Evolutionary conservation across 2,888 invertebrate genomes (phyloP).

Genomic region (Dolichopus griseipennis): DNA sequence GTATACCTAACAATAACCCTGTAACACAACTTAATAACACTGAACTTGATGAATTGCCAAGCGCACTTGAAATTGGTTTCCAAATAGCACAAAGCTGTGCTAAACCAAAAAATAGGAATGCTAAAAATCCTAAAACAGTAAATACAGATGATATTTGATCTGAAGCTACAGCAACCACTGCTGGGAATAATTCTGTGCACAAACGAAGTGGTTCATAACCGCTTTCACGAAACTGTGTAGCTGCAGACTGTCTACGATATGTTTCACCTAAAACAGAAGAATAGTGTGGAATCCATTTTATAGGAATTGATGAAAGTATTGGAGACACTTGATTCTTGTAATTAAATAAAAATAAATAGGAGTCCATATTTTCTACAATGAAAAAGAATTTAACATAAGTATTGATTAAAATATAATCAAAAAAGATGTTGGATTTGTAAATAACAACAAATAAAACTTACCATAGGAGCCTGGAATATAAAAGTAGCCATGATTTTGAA

Average conservation of each 20-base stretch:
- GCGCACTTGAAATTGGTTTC: conserved; percentile 81
- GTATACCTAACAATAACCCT: conserved; percentile 72
- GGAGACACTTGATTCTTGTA: conserved; percentile 53
- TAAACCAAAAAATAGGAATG: conserved; percentile 75
- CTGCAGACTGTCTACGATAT: conserved; percentile 31
- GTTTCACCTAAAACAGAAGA: conserved; percentile 40
- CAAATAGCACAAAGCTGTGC: conserved; percentile 84
- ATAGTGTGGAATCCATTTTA: conserved; percentile 37
- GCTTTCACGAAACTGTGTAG: conserved; percentile 49
- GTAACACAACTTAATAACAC: conserved; percentile 69
- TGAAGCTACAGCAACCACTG: conserved; percentile 66
- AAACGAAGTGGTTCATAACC: conserved; percentile 77
- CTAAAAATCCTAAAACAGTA: conserved; percentile 79
- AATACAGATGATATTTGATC: conserved; percentile 75
- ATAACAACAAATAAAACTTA: conserved; percentile 42
- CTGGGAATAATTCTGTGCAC: conserved; percentile 84
- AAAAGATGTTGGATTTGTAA: conserved; percentile 10
- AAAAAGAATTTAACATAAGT: conserved; percentile 15
- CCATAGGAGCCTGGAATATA: conserved; percentile 81
- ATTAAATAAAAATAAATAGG: conserved; percentile 60
- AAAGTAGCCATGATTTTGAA: conserved; percentile 61
- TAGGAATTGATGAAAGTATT: conserved; percentile 46
- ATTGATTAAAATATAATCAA: conserved; percentile 9
- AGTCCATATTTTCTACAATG: conserved; percentile 58
- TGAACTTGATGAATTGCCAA: conserved; percentile 63